Percentiles rank a stretch among this genome's conserved stretches.
Evolutionary conservation across 2,888 invertebrate genomes (phyloP).

Genomic region (Tridacna crocea): DNA sequence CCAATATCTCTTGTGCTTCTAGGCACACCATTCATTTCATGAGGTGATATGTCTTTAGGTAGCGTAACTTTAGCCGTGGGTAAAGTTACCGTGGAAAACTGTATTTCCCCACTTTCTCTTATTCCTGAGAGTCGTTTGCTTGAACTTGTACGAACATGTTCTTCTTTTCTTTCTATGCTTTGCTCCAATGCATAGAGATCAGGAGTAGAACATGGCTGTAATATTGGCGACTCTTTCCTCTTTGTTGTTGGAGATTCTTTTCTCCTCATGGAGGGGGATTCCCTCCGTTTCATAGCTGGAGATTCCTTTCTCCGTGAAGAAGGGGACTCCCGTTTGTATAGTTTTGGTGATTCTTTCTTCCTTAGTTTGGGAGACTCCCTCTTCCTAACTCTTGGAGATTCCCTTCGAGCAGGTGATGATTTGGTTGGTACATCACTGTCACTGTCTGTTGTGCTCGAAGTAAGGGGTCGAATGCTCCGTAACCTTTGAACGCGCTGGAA

Average conservation of each 20-base stretch:
- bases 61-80: conserved; percentile 63
- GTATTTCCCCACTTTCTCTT: conserved; percentile 15
- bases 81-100: conserved; percentile 58
- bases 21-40: conserved; percentile 64
- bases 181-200: conserved; percentile 41
- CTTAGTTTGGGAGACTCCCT: conserved; percentile 57
- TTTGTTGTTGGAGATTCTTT: conserved; percentile 44
- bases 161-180: conserved; percentile 56
- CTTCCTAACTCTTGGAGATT: conserved; percentile 52
- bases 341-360: conserved; percentile 53
- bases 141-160: conserved; percentile 45
- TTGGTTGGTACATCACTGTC: conserved; percentile 57
- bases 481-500: conserved; percentile 61
- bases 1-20: conserved; percentile 38
- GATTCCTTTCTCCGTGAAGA: conserved; percentile 50
- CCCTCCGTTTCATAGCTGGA: conserved; percentile 27
- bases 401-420: conserved; percentile 47
- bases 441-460: conserved; percentile 61
- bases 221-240: conserved; percentile 35
- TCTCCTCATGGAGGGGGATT: conserved; percentile 41
- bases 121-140: conserved; percentile 32
- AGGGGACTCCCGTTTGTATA: conserved; percentile 50
- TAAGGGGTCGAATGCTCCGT: conserved; percentile 52
- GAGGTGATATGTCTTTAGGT: conserved; percentile 68
- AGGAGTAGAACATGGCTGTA: conserved; percentile 26